Evolutionary conservation across 2,113 vertebrate genomes (phyloP).

Genomic region (Stigmatopora argus): DNA sequence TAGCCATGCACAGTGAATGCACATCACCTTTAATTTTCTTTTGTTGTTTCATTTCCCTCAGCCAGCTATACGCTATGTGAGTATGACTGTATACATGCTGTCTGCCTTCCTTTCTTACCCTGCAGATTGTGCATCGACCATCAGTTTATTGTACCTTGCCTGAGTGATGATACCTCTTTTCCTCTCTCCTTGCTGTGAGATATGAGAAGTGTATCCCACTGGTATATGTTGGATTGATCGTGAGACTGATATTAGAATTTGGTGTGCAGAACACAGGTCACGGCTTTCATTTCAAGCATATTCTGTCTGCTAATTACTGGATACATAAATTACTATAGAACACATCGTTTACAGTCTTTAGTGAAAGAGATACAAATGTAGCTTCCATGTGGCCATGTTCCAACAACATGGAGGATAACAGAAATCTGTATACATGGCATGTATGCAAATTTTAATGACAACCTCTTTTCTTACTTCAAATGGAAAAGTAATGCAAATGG

Average conservation of each 20-base stretch:
- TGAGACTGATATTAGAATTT: not conserved
- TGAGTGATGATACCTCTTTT: constrained; percentile 19
- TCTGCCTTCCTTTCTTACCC: constrained; percentile 4
- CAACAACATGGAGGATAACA: too few species aligned
- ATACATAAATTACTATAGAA: not conserved
- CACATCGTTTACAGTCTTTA: not conserved
- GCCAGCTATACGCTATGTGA: constrained; percentile 66
- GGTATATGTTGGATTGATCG: not conserved
- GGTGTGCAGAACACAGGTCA: not conserved
- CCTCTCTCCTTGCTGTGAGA: constrained; percentile 16
- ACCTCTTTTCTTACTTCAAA: not conserved
- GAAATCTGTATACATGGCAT: not conserved
- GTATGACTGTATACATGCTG: constrained; percentile 48
- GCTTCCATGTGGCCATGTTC: not conserved
- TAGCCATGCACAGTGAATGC: constrained; percentile 34
- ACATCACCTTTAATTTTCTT: constrained; percentile 56
- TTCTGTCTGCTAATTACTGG: not conserved
- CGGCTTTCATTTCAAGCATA: not conserved
- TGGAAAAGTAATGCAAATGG: not conserved
- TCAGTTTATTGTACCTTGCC: constrained; percentile 19
- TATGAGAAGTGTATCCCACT: not conserved
- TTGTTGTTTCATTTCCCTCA: constrained; percentile 61
- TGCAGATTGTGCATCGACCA: constrained; percentile 11
- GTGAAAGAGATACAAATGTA: not conserved
- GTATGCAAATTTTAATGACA: not conserved